Evolutionary conservation across 1,140 invertebrate genomes (phyloP), one percentile per base, ranked within the genome.

Genomic region (Bombus superbus): DNA sequence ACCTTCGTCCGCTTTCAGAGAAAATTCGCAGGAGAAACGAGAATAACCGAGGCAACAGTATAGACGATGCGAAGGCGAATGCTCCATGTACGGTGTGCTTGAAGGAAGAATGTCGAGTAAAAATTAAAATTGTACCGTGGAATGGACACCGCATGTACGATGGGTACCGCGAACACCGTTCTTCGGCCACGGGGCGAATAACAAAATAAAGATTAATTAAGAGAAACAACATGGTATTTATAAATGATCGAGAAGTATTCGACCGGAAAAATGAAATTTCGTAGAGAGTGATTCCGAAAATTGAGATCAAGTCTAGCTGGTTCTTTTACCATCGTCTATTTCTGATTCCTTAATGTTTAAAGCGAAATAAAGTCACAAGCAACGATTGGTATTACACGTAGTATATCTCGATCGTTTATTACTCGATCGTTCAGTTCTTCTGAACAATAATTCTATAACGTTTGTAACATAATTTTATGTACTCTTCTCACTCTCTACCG

Each of bases 51-150:
- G 44, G 47, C 75, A 35, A 72, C 40, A 78, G 82, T 22, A 28
- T 28, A 78, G 35, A 69, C 42, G 73, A 59, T 35, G 64, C 28
- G n/a, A 53, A 35, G 38, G 62, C 28, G 69, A 42, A 72, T 62
- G 64, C 64, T 38, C 6, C 40, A 85, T 73, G 76, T 32, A 81
- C n/a, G 35, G 38, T 10, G 53, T 22, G 13, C 66, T 42, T n/a
- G 53, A 78, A 18, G 59, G 40, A 71, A 81, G 15, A 62, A 18
- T n/a, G 47, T n/a, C 59, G 80, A 22, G 66, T 64, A 83, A 62
- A 86, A 80, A 62, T 86, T 53, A 76, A 87, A 92, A 92, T 86
- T 89, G 76, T 94, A 93, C 92, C 92, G 69, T 88, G 74, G 83
- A 88, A 90, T 78, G 87, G 90, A 78, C 93, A 93, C 74, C 84